Evolutionary conservation across 2,797 vertebrate genomes (phyloP).

Genomic region (Tenualosa ilisha): DNA sequence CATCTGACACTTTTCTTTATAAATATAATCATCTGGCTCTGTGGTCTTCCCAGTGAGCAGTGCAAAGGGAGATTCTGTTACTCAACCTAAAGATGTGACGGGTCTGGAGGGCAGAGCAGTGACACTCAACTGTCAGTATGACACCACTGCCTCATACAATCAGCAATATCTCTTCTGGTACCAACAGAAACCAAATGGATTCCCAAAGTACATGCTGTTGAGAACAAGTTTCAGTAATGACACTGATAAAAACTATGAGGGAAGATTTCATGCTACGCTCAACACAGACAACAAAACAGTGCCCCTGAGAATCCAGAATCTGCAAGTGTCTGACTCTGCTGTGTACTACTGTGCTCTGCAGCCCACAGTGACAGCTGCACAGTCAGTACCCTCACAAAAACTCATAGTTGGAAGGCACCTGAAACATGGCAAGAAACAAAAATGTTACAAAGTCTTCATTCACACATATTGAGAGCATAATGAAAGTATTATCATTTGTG

Average conservation of each 20-base stretch:
- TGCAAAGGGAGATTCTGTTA: background rate
- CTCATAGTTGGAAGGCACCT: too few relatives aligned
- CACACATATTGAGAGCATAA: too few relatives aligned
- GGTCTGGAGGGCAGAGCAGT: background rate
- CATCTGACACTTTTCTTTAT: too few relatives aligned
- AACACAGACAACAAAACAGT: background rate
- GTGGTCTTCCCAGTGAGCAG: background rate
- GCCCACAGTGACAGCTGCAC: too few relatives aligned
- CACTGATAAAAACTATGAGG: background rate
- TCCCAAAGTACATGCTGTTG: background rate
- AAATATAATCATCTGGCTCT: background rate
- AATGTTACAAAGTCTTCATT: too few relatives aligned
- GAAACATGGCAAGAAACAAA: too few relatives aligned
- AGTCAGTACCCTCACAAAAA: too few relatives aligned
- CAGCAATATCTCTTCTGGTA: background rate
- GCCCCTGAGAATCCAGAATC: background rate
- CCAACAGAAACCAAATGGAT: background rate
- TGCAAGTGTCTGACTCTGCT: too few relatives aligned
- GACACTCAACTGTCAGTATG: background rate
- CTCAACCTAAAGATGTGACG: background rate
- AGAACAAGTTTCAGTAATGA: background rate
- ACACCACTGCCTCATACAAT: background rate
- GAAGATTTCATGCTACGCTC: background rate
- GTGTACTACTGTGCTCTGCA: too few relatives aligned
- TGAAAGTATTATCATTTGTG: too few relatives aligned